Conservation (phyloP, 2,888 invertebrate species). For the Eupithecia exiguata region DNA sequence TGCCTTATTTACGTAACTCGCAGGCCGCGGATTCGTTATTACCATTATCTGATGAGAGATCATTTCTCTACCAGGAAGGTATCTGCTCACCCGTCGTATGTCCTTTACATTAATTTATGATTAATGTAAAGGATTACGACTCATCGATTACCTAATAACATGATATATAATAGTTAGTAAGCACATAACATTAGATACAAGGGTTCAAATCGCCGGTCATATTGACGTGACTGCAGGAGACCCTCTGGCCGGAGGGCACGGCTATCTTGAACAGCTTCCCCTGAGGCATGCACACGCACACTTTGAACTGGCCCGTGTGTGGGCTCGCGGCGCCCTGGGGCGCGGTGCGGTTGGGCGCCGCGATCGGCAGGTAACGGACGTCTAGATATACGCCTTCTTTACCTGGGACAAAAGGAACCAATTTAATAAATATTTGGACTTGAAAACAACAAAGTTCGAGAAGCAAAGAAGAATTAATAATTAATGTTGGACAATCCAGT, state of each 20-base stretch:
- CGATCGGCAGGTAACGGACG: slow-evolving; percentile 88
- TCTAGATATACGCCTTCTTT: slow-evolving; percentile 88
- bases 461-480: no score
- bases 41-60: no score
- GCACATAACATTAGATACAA: slow-evolving; percentile 59
- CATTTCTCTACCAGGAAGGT: no score
- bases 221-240: slow-evolving; percentile 86
- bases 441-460: no score
- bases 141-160: no score
- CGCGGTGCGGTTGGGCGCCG: slow-evolving; percentile 63
- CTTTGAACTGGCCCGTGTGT: slow-evolving; percentile 88
- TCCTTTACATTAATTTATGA: no score
- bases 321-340: slow-evolving; percentile 38
- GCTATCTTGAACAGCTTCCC: slow-evolving; percentile 92
- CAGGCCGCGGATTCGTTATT: no score
- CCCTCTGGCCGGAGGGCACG: slow-evolving; percentile 84
- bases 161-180: no score
- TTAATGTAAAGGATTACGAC: no score
- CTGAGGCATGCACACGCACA: slow-evolving; percentile 95
- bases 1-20: no score
- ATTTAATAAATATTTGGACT: background rate
- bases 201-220: slow-evolving; percentile 86
- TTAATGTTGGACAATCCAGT: no score
- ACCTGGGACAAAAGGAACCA: background rate
- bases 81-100: no score